Percentiles rank a stretch among this genome's conserved stretches.
Evolutionary conservation across 1,140 invertebrate species (phyloP).

Genomic region (Maconellicoccus hirsutus): DNA sequence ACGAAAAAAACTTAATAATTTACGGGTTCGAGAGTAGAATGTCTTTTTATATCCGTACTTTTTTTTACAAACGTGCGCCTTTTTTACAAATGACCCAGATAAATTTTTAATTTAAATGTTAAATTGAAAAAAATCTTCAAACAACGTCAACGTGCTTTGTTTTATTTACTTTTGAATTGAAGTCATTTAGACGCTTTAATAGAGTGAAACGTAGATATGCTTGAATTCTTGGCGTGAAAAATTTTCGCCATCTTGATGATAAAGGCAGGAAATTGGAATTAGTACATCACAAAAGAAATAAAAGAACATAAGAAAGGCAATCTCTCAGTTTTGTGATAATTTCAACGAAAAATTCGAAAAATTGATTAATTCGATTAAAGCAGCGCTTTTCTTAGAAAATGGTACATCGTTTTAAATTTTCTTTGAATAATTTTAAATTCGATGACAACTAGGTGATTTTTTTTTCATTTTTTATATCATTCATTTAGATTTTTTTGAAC

Average conservation of each 20-base stretch:
- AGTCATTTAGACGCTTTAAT: conserved; percentile 9
- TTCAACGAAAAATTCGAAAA: not conserved
- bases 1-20: not conserved
- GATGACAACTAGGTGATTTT: no score
- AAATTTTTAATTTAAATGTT: conserved; percentile 1
- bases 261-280: not conserved
- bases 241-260: not conserved
- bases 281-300: not conserved
- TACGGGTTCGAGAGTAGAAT: not conserved
- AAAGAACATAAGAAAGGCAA: not conserved
- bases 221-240: not conserved
- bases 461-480: no score
- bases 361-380: not conserved
- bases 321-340: not conserved
- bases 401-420: not conserved
- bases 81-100: not conserved
- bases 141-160: not conserved
- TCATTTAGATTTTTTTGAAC: no score
- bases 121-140: not conserved
- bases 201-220: not conserved
- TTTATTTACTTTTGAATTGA: conserved; percentile 10
- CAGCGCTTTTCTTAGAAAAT: not conserved
- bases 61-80: not conserved
- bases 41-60: not conserved
- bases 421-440: not conserved